Base-by-base conservation (phyloP, 1,140 invertebrate genomes). In the Ganaspis sp. region DNA sequence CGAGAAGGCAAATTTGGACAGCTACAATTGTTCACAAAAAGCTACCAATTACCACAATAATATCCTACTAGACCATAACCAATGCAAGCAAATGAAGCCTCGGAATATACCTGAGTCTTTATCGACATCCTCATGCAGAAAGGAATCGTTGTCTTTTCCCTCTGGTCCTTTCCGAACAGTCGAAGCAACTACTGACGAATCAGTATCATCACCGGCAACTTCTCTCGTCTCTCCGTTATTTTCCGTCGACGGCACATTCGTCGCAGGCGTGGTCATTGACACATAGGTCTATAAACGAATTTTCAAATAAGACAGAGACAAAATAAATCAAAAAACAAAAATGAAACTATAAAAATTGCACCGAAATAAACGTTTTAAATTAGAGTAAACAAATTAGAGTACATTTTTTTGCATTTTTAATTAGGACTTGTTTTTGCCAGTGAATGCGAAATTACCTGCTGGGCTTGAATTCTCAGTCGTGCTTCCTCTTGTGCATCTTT, bases 401-500 rank as follows among this genome's bases (percentile, higher is more conserved):
- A n/a, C n/a, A n/a, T n/a, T n/a, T n/a, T n/a, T n/a, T n/a, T n/a
- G n/a, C 9, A 54, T 40, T 73, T 26, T 45, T 9, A 17, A 45
- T 26, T 64, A 53, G 9, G 69, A 77, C 11, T 45, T 15, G 9
- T n/a, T 17, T 49, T 17, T 45, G 40, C 3, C 12, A 45, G n/a
- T n/a, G 9, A 45, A 19, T 0, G 11, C n/a, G 5, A 53, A n/a
- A 77, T 86, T 86, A 93, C 93, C 90, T 94, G 93, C 87, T 94
- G 93, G 64, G 93, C 94, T 88, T 94, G 92, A 85, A 94, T 90
- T 79, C 95, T 92, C 1, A 96, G 89, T 23, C 95, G 92, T 11
- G 97, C 97, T 91, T 99, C 98, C 90, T 98, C 97, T 64, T 96
- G 94, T 9, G 96, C 97, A 92, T 99, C 98, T 85, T 97, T 97